Evolutionary conservation across 2,797 vertebrate species (phyloP).

Genomic region (Graptemys geographica): DNA sequence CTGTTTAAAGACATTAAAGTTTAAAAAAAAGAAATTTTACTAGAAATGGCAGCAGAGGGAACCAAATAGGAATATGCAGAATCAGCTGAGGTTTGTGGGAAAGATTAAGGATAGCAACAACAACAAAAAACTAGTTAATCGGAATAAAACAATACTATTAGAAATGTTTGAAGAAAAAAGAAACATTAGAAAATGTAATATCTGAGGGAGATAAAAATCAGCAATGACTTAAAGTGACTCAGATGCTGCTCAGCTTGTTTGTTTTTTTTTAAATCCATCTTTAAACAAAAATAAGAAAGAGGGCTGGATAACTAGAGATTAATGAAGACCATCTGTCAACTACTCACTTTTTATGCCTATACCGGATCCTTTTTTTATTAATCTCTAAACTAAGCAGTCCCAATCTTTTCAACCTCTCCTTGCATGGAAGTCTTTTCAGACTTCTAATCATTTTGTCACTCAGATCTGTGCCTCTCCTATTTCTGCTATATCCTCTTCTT

Average conservation of each 20-base stretch:
- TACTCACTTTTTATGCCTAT: not conserved
- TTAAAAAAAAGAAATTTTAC: not conserved
- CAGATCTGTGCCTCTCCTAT: not conserved
- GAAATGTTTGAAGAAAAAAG: not conserved
- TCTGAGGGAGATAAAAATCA: not conserved
- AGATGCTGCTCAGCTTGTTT: not conserved
- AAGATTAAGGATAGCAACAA: not conserved
- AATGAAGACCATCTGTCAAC: rapidly evolving
- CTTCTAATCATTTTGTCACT: not conserved
- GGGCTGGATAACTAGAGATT: not conserved
- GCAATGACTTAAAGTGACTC: not conserved
- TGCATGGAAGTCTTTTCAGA: not conserved
- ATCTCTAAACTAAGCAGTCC: not conserved
- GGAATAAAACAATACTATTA: not conserved
- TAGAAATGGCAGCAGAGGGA: not conserved
- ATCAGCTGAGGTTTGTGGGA: rapidly evolving
- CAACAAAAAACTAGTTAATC: not conserved
- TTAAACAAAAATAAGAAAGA: rapidly evolving
- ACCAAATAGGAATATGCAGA: not conserved
- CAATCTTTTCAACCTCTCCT: not conserved
- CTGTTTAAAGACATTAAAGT: not conserved
- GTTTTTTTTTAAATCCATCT: rapidly evolving
- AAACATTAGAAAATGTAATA: not conserved
- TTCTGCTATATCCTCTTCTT: not conserved
- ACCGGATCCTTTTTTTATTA: not conserved